Conservation (phyloP, 2,797 vertebrate species). For the Gallirallus australis region DNA sequence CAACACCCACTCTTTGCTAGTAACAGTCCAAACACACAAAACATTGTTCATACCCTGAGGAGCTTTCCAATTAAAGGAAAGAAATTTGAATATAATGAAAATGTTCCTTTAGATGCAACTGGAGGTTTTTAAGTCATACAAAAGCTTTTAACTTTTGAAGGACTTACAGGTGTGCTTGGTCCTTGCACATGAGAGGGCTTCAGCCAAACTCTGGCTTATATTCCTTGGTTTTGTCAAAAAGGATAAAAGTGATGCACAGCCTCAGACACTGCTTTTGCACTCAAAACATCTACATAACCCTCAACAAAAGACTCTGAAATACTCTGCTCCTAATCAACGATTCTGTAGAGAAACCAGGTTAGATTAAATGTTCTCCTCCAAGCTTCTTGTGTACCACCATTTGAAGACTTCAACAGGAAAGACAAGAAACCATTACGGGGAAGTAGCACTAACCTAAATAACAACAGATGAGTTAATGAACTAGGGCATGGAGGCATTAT, state of each 20-base stretch:
- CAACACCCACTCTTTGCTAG: background rate
- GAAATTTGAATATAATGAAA: background rate
- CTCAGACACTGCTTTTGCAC: background rate
- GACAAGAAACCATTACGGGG: background rate
- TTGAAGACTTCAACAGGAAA: background rate
- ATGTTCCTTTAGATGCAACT: background rate
- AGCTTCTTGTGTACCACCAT: background rate
- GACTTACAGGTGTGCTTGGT: background rate
- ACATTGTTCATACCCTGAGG: background rate
- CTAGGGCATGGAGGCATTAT: background rate
- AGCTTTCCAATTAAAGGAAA: constrained; percentile 23
- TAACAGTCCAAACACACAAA: background rate
- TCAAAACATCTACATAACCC: background rate
- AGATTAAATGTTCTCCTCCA: background rate
- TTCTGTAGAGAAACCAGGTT: background rate
- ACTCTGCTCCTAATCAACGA: background rate
- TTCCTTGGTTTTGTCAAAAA: background rate
- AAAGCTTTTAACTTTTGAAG: background rate
- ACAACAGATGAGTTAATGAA: background rate
- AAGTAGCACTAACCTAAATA: background rate
- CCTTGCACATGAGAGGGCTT: rapidly evolving
- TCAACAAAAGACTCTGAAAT: background rate
- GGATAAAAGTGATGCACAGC: background rate
- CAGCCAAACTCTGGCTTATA: background rate
- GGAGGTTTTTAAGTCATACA: background rate